Evolutionary conservation across 2,888 invertebrate genomes (phyloP).

Genomic region (Myopa tessellatipennis): DNA sequence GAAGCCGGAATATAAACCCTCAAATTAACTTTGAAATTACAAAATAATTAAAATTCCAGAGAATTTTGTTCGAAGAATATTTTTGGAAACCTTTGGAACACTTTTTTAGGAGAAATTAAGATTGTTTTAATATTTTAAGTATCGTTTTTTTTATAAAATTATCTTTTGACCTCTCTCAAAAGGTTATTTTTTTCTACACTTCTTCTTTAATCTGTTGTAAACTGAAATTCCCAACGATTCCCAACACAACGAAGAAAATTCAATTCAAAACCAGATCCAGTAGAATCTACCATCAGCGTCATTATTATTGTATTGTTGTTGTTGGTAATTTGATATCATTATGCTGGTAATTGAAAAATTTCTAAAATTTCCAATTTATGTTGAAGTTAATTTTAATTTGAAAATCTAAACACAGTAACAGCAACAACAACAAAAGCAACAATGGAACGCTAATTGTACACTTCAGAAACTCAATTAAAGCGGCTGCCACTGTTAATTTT

Average conservation of each 20-base stretch:
- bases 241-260: too few relatives aligned
- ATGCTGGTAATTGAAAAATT: background rate
- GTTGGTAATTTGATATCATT: background rate
- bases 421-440: background rate
- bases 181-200: too few relatives aligned
- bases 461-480: background rate
- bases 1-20: background rate
- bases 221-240: too few relatives aligned
- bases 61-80: too few relatives aligned
- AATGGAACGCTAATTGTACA: slow-evolving; percentile 19
- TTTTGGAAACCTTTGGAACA: background rate
- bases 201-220: too few relatives aligned
- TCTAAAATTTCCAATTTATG: background rate
- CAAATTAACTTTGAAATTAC: background rate
- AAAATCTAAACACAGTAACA: background rate
- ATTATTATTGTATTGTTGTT: background rate
- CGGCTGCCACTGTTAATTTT: slow-evolving; percentile 14
- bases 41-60: background rate
- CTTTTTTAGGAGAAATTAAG: background rate
- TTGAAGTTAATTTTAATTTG: background rate
- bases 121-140: background rate
- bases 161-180: too few relatives aligned
- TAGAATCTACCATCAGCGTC: background rate
- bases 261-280: too few relatives aligned
- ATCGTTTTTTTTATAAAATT: background rate